These are phyloP conservation scores for Pseudorhombus dupliciocellatus DNA, from an alignment of 2,113 vertebrate species.

Conservation along the genomic window DNA sequence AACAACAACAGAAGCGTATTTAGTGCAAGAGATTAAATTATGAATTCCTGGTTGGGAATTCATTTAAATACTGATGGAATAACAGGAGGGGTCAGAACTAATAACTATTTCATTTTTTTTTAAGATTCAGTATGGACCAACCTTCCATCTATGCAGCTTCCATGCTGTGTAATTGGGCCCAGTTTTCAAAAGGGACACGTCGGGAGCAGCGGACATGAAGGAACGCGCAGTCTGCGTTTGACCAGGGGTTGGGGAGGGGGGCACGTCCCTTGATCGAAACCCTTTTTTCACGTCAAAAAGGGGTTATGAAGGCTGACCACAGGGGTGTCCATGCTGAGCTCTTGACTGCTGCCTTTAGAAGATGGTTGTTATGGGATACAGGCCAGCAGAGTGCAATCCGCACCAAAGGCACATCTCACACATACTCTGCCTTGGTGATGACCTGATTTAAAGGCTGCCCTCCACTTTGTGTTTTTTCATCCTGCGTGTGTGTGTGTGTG, in stretches of 20 bases:
- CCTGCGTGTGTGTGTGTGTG: constrained; percentile 60
- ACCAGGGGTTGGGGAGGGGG: constrained; percentile 25
- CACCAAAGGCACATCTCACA: constrained; percentile 57
- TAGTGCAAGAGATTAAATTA: constrained; percentile 6
- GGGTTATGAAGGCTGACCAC: constrained; percentile 59
- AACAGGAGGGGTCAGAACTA: constrained; percentile 26
- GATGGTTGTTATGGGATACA: constrained; percentile 69
- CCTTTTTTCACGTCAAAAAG: constrained; percentile 68
- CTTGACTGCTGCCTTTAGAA: constrained; percentile 63
- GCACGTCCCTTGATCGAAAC: constrained; percentile 66
- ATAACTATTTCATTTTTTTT: neutral
- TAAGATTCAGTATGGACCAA: constrained; percentile 19
- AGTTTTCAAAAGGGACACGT: constrained; percentile 58
- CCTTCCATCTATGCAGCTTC: constrained; percentile 39
- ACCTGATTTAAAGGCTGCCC: constrained; percentile 75
- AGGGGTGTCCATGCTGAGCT: constrained; percentile 60
- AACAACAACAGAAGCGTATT: too few relatives aligned
- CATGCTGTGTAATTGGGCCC: constrained; percentile 63
- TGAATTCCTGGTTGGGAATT: constrained; percentile 8
- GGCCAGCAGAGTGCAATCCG: constrained; percentile 53
- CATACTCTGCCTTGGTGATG: constrained; percentile 58
- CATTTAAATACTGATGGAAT: constrained; percentile 43
- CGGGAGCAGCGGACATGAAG: constrained; percentile 44
- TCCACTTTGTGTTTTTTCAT: constrained; percentile 66
- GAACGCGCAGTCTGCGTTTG: constrained; percentile 51